Percentiles rank a stretch among this genome's conserved stretches.
Conservation (phyloP, 2,113 vertebrate species). For the Nymphicus hollandicus region DNA sequence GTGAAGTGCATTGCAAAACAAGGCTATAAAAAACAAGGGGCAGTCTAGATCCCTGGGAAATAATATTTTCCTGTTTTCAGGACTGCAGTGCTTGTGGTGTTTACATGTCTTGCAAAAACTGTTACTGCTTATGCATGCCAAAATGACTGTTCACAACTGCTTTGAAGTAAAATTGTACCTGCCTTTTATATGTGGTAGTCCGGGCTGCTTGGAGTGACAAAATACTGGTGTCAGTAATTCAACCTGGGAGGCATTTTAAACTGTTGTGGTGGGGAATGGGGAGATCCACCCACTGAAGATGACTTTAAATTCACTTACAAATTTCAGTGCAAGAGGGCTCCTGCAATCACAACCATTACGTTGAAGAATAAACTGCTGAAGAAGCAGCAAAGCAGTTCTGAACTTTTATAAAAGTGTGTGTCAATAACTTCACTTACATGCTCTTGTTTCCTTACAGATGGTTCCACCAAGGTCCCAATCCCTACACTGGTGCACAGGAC, state of each 20-base stretch:
- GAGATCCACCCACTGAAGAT: neutral
- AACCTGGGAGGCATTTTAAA: neutral
- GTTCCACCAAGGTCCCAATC: constrained; percentile 94
- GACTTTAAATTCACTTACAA: neutral
- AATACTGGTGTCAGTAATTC: neutral
- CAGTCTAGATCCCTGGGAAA: neutral
- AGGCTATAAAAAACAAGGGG: neutral
- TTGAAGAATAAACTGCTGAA: neutral
- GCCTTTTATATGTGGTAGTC: neutral
- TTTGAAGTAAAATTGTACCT: constrained; percentile 10
- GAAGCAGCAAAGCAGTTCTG: constrained; percentile 55
- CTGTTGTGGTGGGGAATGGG: rapidly evolving
- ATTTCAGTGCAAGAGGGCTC: neutral
- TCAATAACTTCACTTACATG: neutral
- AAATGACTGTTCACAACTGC: constrained; percentile 49
- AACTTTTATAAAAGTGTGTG: neutral
- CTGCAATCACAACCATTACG: neutral
- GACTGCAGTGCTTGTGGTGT: constrained; percentile 48
- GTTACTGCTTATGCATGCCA: constrained; percentile 3
- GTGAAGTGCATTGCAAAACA: neutral
- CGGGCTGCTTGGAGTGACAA: neutral
- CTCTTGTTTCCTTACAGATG: constrained; percentile 80
- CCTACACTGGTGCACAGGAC: constrained; percentile 90
- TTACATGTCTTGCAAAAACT: neutral
- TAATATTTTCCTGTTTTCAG: neutral